Percentiles rank a stretch among this genome's conserved stretches.
These are phyloP conservation scores for Oedothorax gibbosus DNA, from an alignment of 1,140 invertebrate species.

Conservation along the genomic window DNA sequence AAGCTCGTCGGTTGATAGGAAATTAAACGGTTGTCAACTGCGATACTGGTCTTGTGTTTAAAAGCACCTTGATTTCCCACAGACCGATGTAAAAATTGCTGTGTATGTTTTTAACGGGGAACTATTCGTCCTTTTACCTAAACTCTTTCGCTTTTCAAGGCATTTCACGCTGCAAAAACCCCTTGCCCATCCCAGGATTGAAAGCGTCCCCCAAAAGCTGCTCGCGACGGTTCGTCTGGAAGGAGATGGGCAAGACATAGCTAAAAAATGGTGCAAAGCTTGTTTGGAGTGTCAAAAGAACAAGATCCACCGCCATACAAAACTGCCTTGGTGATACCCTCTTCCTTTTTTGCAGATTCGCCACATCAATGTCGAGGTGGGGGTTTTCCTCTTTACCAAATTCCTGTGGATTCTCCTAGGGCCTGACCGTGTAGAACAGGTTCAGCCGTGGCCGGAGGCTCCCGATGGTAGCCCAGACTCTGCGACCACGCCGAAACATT, in stretches of 20 bases:
- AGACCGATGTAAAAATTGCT: neutral
- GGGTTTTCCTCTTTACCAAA: conserved; percentile 69
- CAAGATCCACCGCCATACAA: conserved; percentile 40
- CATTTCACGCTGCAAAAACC: too few species aligned
- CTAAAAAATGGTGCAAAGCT: neutral
- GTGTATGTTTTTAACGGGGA: neutral
- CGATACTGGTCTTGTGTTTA: neutral
- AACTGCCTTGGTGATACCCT: conserved; percentile 8
- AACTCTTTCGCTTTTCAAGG: too few species aligned
- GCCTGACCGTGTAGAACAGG: conserved; percentile 65
- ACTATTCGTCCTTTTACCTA: too few species aligned
- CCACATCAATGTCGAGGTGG: conserved; percentile 71
- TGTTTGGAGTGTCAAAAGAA: conserved; percentile 25
- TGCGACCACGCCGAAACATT: conserved; percentile 66
- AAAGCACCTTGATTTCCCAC: neutral
- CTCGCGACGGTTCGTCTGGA: neutral
- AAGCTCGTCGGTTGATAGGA: conserved; percentile 42
- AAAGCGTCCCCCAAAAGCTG: neutral
- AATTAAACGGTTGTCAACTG: neutral
- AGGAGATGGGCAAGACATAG: neutral
- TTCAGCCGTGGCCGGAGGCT: conserved; percentile 68
- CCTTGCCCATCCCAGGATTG: neutral
- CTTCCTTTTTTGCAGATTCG: conserved; percentile 63
- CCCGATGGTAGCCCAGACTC: conserved; percentile 67
- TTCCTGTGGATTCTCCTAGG: conserved; percentile 66